Conservation (phyloP, 2,888 invertebrate genomes). For the Cloeon dipterum region DNA sequence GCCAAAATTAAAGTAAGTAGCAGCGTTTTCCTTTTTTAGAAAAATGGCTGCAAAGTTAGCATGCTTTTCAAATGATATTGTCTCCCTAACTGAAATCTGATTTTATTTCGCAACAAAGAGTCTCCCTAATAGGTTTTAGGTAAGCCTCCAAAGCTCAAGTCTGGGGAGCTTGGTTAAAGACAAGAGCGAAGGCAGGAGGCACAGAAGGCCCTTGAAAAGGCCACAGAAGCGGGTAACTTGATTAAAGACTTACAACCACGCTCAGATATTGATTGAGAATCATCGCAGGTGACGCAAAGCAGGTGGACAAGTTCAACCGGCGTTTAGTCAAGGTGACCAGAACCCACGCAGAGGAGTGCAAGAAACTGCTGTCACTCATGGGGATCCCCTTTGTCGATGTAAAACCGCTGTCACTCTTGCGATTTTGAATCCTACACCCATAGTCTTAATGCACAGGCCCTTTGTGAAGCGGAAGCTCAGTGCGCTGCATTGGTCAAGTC, state of each 20-base stretch:
- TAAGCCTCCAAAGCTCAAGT: conserved; percentile 90
- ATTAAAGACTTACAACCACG: too few species aligned
- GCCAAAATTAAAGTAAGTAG: too few species aligned
- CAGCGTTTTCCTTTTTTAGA: too few species aligned
- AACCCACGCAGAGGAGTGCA: conserved; percentile 75
- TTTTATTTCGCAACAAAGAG: too few species aligned
- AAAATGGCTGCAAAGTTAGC: too few species aligned
- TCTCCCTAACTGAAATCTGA: too few species aligned
- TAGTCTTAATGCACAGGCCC: conserved; percentile 45
- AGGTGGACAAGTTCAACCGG: conserved; percentile 83
- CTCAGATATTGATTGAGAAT: too few species aligned
- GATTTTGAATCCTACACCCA: too few species aligned
- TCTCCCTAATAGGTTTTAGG: too few species aligned
- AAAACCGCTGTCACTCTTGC: conserved; percentile 7
- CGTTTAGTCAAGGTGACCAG: conserved; percentile 80
- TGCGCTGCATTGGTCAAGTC: conserved; percentile 86
- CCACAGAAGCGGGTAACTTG: conserved; percentile 60
- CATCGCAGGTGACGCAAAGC: conserved; percentile 57
- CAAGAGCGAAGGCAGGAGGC: conserved; percentile 82
- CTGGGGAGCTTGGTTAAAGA: conserved; percentile 76
- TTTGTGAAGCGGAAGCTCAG: conserved; percentile 97
- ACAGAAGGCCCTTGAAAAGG: conserved; percentile 76
- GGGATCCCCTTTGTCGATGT: conserved; percentile 85
- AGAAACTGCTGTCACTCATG: conserved; percentile 71
- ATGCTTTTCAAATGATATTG: too few species aligned